A percentile compares a stretch with the other conserved stretches of the same genome.
These are phyloP conservation scores for Choreutis nemorana DNA, from an alignment of 2,888 invertebrate species.

Conservation along the genomic window DNA sequence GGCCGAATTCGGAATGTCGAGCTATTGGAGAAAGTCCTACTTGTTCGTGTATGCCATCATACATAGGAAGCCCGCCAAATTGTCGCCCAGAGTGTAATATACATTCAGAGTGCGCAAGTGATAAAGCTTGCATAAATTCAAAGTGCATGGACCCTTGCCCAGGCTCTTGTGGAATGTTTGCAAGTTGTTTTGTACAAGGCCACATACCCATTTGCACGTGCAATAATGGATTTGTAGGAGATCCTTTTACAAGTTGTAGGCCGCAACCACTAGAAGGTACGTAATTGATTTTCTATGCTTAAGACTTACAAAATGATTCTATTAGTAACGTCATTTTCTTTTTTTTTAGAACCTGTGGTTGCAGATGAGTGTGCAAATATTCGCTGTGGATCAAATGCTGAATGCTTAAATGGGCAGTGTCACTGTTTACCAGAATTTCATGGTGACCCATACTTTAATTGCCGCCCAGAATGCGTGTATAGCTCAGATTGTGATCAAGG, in stretches of 20 bases:
- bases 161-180: conserved; percentile 74
- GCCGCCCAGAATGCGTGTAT: conserved; percentile 80
- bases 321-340: conserved; percentile 5
- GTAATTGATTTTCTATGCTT: conserved; percentile 6
- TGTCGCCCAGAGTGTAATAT: conserved; percentile 75
- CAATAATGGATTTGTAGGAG: conserved; percentile 74
- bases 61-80: conserved; percentile 75
- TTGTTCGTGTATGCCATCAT: conserved; percentile 71
- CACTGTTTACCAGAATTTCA: conserved; percentile 75
- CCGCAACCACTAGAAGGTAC: conserved; percentile 63
- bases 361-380: conserved; percentile 74
- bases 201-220: conserved; percentile 82
- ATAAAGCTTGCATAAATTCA: conserved; percentile 77
- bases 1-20: conserved; percentile 71
- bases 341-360: conserved; percentile 33
- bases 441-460: conserved; percentile 78
- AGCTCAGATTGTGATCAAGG: conserved; percentile 75
- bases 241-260: conserved; percentile 72
- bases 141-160: conserved; percentile 82
- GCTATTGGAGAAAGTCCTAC: conserved; percentile 67
- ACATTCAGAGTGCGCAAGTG: conserved; percentile 78
- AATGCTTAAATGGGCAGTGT: conserved; percentile 73
- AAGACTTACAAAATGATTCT: not conserved
- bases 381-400: conserved; percentile 72
- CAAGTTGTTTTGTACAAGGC: conserved; percentile 71